Base-by-base conservation (phyloP, 1,140 invertebrate genomes). In the Aphaenogaster floridana region DNA sequence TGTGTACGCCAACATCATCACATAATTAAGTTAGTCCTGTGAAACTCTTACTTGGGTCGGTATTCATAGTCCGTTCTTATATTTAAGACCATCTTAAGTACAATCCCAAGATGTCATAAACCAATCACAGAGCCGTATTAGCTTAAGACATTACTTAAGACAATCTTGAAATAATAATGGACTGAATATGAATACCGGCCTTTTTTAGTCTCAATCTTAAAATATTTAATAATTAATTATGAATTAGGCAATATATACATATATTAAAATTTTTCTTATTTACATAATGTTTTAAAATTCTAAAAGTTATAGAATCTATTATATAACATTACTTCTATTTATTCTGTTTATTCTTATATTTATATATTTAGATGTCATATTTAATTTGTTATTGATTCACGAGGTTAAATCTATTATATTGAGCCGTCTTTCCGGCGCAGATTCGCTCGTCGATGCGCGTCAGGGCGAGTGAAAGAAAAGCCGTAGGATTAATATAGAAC, bases 11-110 rank as follows among this genome's bases (percentile, higher is more conserved):
- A 76, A 54, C 72, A 85, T 50, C 9, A 52, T 39, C 17, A 52
- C 4, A 77, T 85, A 77, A 77, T 77, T 48, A 4, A 69, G 86
- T 88, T 69, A 50, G 81, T 85, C 11, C 28, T 1, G 21, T 28
- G 9, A 52, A 63, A 15, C 54, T 52, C 21, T 45, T 28, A 28
- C 28, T 28, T 28, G 28, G 28, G 28, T 28, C 28, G 28, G 28
- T 28, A 28, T 28, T 28, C 28, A 28, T 28, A 28, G 28, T 28
- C 28, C 28, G 28, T 28, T 28, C 28, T 28, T 28, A 28, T 28
- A 28, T 28, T 28, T 28, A 28, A 28, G 28, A 0, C 28, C 28
- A 28, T 28, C 28, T 28, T 28, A 28, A 28, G 28, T 28, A 28
- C 28, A 28, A 28, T 28, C 28, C 1, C 1, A 28, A 28, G 28